A percentile compares a stretch with the other conserved stretches of the same genome.
These are phyloP conservation scores for Lagopus leucura DNA, from an alignment of 2,113 vertebrate genomes.

Conservation along the genomic window DNA sequence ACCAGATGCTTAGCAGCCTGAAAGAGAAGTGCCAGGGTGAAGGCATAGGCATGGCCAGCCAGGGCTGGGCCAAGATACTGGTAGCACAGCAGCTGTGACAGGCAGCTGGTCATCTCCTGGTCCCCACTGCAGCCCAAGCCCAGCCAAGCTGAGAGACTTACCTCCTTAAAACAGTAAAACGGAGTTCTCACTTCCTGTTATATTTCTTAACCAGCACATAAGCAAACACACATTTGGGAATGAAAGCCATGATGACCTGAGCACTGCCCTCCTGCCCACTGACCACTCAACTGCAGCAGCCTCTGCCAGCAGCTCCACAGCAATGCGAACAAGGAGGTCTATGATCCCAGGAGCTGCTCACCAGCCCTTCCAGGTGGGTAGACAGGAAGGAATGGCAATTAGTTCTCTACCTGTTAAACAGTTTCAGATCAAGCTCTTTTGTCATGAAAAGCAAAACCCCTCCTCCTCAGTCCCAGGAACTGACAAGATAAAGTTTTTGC, in stretches of 20 bases:
- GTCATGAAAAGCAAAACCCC: background rate
- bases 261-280: background rate
- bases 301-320: background rate
- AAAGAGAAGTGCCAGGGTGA: background rate
- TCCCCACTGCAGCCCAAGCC: background rate
- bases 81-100: background rate
- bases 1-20: conserved; percentile 3
- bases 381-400: background rate
- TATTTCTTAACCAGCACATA: background rate
- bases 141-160: background rate
- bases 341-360: background rate
- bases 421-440: background rate
- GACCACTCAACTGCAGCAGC: background rate
- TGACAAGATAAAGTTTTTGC: background rate
- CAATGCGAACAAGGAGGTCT: background rate
- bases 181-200: background rate
- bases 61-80: background rate
- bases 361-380: background rate
- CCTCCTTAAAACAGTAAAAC: background rate
- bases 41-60: fast-evolving
- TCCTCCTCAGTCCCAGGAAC: background rate
- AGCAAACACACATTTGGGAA: background rate
- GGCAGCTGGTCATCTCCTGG: conserved; percentile 1
- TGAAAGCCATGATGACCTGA: background rate
- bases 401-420: background rate